Conservation (phyloP, 2,888 invertebrate genomes). For the Drosophila parthenogenetica region DNA sequence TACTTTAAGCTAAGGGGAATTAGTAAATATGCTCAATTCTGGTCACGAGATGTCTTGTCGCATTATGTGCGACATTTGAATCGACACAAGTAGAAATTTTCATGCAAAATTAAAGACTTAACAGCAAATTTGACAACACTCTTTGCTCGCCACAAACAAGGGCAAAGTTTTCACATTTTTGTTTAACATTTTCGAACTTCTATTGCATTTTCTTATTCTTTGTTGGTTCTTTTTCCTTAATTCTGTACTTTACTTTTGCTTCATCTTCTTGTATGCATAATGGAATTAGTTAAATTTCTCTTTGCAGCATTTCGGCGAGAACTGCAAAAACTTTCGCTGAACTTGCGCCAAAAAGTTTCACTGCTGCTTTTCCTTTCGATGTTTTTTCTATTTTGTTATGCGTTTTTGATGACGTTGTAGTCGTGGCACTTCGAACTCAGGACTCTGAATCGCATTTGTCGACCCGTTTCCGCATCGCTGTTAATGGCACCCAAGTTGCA, state of each 20-base stretch:
- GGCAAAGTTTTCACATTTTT: slow-evolving; percentile 78
- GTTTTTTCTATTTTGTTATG: slow-evolving; percentile 57
- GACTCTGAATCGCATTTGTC: slow-evolving; percentile 22
- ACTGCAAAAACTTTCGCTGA: slow-evolving; percentile 46
- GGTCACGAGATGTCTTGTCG: slow-evolving; percentile 27
- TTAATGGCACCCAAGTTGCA: slow-evolving; percentile 65
- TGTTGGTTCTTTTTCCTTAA: neutral
- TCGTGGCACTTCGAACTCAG: slow-evolving; percentile 1
- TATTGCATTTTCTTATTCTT: slow-evolving; percentile 6
- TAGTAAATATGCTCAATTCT: slow-evolving; percentile 21
- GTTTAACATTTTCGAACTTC: slow-evolving; percentile 70
- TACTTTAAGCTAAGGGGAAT: slow-evolving; percentile 43
- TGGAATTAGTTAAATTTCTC: slow-evolving; percentile 78
- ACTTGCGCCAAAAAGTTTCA: slow-evolving; percentile 46
- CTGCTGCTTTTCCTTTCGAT: slow-evolving; percentile 30
- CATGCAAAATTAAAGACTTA: slow-evolving; percentile 57
- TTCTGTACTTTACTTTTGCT: slow-evolving; percentile 6
- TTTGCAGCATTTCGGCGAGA: slow-evolving; percentile 53
- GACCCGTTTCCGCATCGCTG: slow-evolving; percentile 39
- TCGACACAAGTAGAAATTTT: slow-evolving; percentile 46
- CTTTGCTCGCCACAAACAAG: slow-evolving; percentile 40
- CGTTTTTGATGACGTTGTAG: slow-evolving; percentile 76
- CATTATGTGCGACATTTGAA: slow-evolving; percentile 57
- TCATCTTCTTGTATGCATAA: slow-evolving; percentile 65
- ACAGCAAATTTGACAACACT: slow-evolving; percentile 19